A percentile compares a stretch with the other conserved stretches of the same genome.
Evolutionary conservation across 2,113 vertebrate genomes (phyloP).

Genomic region (Origma solitaria): DNA sequence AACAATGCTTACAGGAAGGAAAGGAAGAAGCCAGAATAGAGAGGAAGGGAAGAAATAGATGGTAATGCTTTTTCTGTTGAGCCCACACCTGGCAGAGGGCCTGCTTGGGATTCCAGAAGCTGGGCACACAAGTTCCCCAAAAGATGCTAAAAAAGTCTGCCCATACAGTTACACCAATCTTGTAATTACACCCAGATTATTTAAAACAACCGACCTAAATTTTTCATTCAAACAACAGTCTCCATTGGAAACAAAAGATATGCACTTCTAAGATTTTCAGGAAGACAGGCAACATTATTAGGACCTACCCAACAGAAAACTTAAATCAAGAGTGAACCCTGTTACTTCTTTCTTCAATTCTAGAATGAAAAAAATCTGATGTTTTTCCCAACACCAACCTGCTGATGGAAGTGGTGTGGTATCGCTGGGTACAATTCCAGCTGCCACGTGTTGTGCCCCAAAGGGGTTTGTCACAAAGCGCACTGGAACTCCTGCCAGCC

Average conservation of each 20-base stretch:
- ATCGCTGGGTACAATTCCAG: neutral
- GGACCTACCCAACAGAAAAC: neutral
- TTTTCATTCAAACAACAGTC: neutral
- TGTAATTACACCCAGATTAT: neutral
- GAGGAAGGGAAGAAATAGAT: neutral
- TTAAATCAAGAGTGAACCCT: neutral
- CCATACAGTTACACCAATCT: neutral
- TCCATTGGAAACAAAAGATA: neutral
- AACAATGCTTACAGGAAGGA: neutral
- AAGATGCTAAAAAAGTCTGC: neutral
- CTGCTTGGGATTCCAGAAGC: neutral
- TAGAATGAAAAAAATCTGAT: rapidly evolving
- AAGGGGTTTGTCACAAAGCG: neutral
- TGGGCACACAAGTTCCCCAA: neutral
- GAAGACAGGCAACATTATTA: neutral
- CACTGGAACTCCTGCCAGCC: neutral
- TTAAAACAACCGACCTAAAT: neutral
- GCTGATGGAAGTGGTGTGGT: neutral
- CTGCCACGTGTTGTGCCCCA: neutral
- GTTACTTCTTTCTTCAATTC: neutral
- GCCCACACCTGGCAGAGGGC: neutral
- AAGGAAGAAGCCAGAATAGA: neutral
- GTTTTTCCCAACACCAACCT: neutral
- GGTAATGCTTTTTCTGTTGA: neutral
- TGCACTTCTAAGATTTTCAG: neutral